Evolutionary conservation across 2,888 invertebrate genomes (phyloP).

Genomic region (Cartodere bifasciata): DNA sequence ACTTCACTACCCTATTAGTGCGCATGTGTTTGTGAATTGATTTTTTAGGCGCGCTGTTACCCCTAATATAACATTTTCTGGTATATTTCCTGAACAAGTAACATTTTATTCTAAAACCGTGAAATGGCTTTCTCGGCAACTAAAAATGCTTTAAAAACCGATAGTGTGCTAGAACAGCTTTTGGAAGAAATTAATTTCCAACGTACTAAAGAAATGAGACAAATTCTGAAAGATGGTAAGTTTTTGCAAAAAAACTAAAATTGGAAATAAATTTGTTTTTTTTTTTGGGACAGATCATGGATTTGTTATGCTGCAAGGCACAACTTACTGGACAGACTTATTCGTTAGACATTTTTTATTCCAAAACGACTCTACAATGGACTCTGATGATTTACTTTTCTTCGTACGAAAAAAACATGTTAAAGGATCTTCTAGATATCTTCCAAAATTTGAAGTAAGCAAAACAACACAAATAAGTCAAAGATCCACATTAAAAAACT

Average conservation of each 20-base stretch:
- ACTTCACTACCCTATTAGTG: too few relatives aligned
- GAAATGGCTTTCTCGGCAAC: slow-evolving; percentile 34
- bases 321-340: slow-evolving; percentile 91
- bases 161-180: slow-evolving; percentile 71
- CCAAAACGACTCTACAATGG: slow-evolving; percentile 77
- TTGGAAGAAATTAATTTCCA: slow-evolving; percentile 88
- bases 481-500: too few relatives aligned
- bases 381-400: slow-evolving; percentile 89
- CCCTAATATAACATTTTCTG: too few relatives aligned
- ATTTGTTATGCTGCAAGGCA: slow-evolving; percentile 84
- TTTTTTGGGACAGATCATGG: slow-evolving; percentile 87
- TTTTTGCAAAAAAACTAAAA: slow-evolving; percentile 10
- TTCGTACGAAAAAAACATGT: slow-evolving; percentile 89
- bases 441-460: slow-evolving; percentile 79
- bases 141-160: slow-evolving; percentile 36
- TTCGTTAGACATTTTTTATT: slow-evolving; percentile 90
- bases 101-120: too few relatives aligned
- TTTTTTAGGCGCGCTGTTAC: too few relatives aligned
- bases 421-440: slow-evolving; percentile 72
- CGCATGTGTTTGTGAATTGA: too few relatives aligned
- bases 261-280: too few relatives aligned
- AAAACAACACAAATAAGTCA: too few relatives aligned
- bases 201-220: slow-evolving; percentile 81
- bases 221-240: slow-evolving; percentile 75
- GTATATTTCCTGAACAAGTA: too few relatives aligned